phyloP scores from a whole-genome alignment of 2,113 vertebrate genomes.

The Hypanus sabinus region DNA sequence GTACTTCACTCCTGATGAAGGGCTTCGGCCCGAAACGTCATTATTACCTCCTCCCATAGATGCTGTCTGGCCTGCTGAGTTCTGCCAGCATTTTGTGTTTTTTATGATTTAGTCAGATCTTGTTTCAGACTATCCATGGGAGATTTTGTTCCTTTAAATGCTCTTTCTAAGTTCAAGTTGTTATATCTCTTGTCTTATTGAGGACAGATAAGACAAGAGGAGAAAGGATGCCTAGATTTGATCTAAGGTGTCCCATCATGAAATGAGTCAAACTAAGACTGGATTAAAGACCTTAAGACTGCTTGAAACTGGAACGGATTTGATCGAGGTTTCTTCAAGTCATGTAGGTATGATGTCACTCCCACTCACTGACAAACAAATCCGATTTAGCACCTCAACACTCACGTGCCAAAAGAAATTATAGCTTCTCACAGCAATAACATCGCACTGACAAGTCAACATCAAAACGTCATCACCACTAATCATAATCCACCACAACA shows the following conservation, averaged over 20 bases:
- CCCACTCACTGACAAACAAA: neutral
- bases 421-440: neutral
- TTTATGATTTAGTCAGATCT: neutral
- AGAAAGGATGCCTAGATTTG: no score
- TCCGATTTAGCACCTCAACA: neutral
- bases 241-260: neutral
- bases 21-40: no score
- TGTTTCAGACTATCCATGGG: neutral
- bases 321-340: neutral
- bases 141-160: neutral
- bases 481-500: neutral
- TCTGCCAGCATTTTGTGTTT: no score
- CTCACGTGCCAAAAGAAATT: neutral
- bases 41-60: no score
- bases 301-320: neutral
- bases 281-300: neutral
- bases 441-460: neutral
- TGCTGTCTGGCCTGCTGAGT: no score
- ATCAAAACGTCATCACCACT: neutral
- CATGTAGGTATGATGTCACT: neutral
- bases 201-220: no score
- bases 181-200: no score
- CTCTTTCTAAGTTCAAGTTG: neutral
- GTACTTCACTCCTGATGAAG: no score
- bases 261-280: neutral